Base-by-base conservation (phyloP, 2,113 vertebrate genomes). In the Electrona antarctica region DNA sequence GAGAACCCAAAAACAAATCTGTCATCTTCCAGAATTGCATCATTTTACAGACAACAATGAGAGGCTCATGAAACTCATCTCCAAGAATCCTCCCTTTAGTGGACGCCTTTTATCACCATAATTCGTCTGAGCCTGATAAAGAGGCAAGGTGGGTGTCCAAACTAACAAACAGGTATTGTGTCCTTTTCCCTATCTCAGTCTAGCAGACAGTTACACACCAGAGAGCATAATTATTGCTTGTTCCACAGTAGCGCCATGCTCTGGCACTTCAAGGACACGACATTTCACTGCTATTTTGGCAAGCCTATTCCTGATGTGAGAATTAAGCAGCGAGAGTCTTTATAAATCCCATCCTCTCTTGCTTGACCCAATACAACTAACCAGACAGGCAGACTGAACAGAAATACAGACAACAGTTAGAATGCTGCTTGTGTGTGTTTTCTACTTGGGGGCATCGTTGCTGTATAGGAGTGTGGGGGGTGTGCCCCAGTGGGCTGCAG, bases 191-290 rank as follows among this genome's bases (percentile, higher is more conserved):
- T 74, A 83, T 78, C 73, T 61, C 58, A 64, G 49, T 46, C 14
- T 8, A 49, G 63, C 41, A 60, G 72, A 75, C 73, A 12, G 48
- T 15, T 11, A 7, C 46, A 4, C 15, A 48, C 7, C 9, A 4
- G 9, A 41, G 52, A 48, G 33, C 14, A 12, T 33, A 33, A n/a
- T n/a, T 21, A 21, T 71, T 21, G 64, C 58, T 9, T 64, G 54
- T 21, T 45, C 60, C 59, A 58, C 57, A 66, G 50, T 67, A 21
- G 51, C 33, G 5, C 71, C 55, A 46, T 29, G 28, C 54, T 69
- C 65, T 49, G 29, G 60, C 61, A 68, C 59, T 77, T 62, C 90
- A 93, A 94, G 89, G 91, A 85, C 88, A 33, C 4, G 13, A 54
- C 73, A 13, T 49, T 80, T 61, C 61, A 12, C 6, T 51, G 66